Base-by-base conservation (phyloP, 2,113 vertebrate genomes). In the Tympanuchus pallidicinctus region DNA sequence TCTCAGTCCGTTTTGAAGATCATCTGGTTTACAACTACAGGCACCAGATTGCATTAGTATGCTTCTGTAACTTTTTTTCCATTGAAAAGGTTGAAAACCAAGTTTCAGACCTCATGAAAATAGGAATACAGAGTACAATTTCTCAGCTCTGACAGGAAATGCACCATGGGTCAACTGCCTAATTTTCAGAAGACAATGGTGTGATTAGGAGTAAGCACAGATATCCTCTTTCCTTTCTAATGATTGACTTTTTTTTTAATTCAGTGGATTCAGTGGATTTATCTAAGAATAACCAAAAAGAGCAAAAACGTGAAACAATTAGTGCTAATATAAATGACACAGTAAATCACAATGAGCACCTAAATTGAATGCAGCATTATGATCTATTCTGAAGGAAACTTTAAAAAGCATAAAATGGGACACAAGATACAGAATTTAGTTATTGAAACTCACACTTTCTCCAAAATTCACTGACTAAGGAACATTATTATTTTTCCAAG, bases 1-100 rank as follows among this genome's bases (percentile, higher is more conserved):
- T 40, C 11, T 92, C 66, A 75, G 38, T 11, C n/a, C 43, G 7
- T 76, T 85, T 69, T 65, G 40, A 85, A 89, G 48, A 91, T 73
- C 61, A 93, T 82, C 57, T 73, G 38, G 20, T 73, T 79, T 61
- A 80, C 78, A 88, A 28, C 10, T 74, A 77, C 3, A 38, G 67
- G 40, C 27, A 50, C 30, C 30, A 78, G n/a, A 64, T 90, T 88
- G 40, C 28, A 48, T 71, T 63, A 74, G 5, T 38, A 50, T 38
- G 10, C 59, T 65, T 83, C 42, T 86, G 13, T 59, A 67, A 22
- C 64, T 86, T 81, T 13, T 81, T 13, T 78, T 83, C 56, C 32
- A 34, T 3, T 71, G 47, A 81, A 89, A 86, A 67, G 81, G 4
- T 11, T 90, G 78, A 86, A 28, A 88, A 85, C 13, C 1, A 42